Evolutionary conservation across 2,797 vertebrate species (phyloP).

Genomic region (Eulemur albifrons): DNA sequence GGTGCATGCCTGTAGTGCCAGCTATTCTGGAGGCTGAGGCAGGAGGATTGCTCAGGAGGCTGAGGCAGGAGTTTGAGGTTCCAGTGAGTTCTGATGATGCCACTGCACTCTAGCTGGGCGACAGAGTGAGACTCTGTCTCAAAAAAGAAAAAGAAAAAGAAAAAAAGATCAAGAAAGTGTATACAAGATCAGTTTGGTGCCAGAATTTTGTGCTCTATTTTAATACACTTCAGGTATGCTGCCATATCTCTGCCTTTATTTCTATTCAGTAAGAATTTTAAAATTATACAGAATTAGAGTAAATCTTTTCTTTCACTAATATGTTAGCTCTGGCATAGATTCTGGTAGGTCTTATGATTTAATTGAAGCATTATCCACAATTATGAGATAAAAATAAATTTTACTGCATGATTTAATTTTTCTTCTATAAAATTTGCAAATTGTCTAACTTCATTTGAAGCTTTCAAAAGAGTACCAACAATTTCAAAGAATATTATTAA

Average conservation of each 20-base stretch:
- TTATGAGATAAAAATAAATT: not conserved
- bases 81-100: too few species aligned
- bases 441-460: not conserved
- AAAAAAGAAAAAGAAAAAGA: too few species aligned
- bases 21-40: too few species aligned
- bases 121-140: too few species aligned
- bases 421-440: not conserved
- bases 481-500: not conserved
- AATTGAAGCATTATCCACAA: not conserved
- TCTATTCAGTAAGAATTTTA: not conserved
- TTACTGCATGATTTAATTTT: not conserved
- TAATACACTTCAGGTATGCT: not conserved
- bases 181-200: not conserved
- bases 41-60: too few species aligned
- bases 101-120: too few species aligned
- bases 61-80: too few species aligned
- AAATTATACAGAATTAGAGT: not conserved
- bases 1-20: too few species aligned
- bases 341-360: not conserved
- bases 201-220: not conserved
- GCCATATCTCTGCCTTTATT: not conserved
- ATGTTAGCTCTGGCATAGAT: not conserved
- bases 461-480: not conserved
- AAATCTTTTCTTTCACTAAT: not conserved
- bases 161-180: not conserved